Evolutionary conservation across 2,888 invertebrate genomes (phyloP).

Genomic region (Heliconius charithonia): DNA sequence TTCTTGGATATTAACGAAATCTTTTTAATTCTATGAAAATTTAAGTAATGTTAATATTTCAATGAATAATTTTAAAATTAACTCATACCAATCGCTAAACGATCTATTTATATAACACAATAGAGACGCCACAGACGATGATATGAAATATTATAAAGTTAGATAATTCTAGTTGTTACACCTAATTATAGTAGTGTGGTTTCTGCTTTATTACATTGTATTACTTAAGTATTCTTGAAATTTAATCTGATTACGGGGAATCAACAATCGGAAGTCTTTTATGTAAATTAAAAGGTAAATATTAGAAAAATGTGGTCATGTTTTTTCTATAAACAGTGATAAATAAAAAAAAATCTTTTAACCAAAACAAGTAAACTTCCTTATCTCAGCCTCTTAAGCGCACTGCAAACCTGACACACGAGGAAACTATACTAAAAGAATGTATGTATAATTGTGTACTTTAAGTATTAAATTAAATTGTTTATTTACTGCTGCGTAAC

Average conservation of each 20-base stretch:
- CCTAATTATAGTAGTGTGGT: neutral
- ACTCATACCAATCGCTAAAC: no score
- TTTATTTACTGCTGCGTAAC: slow-evolving; percentile 41
- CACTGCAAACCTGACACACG: slow-evolving; percentile 41
- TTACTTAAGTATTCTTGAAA: neutral
- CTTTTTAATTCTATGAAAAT: neutral
- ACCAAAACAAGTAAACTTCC: slow-evolving; percentile 25
- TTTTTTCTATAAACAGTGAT: slow-evolving; percentile 6
- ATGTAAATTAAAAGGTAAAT: neutral
- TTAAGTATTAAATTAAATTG: slow-evolving; percentile 31
- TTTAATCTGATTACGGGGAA: neutral
- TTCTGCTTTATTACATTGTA: neutral
- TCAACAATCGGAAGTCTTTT: neutral
- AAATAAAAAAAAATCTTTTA: neutral
- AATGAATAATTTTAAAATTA: neutral
- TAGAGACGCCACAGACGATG: neutral
- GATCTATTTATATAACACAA: neutral
- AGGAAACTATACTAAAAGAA: slow-evolving; percentile 42
- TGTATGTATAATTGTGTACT: slow-evolving; percentile 26
- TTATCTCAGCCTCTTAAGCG: slow-evolving; percentile 20
- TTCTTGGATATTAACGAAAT: neutral
- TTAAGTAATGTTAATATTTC: neutral
- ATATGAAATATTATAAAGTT: neutral
- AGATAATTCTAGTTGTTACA: neutral
- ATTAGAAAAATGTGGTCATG: neutral